These are phyloP conservation scores for Bombus sylvicola DNA, from an alignment of 1,140 invertebrate genomes.

Conservation along the genomic window DNA sequence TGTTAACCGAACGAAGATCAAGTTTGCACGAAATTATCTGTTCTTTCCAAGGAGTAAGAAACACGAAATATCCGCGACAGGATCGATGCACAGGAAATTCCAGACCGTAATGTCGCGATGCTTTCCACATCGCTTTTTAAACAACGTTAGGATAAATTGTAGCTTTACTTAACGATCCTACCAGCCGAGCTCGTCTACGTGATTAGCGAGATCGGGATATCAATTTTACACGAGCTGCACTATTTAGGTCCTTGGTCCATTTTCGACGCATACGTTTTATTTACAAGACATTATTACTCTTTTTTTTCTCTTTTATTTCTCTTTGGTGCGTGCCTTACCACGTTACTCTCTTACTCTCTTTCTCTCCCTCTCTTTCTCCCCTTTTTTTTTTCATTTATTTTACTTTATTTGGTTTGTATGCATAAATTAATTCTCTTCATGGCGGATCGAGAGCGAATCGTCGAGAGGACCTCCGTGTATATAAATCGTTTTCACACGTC, in stretches of 20 bases:
- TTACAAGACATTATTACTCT: slow-evolving; percentile 67
- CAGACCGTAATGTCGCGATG: background rate
- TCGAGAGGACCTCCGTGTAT: slow-evolving; percentile 37
- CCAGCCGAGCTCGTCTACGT: slow-evolving; percentile 52
- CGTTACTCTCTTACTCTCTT: background rate
- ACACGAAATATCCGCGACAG: background rate
- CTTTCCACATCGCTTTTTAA: background rate
- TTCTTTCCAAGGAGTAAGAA: too few relatives aligned
- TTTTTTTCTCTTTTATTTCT: background rate
- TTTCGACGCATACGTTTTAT: slow-evolving; percentile 77
- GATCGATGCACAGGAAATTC: slow-evolving; percentile 5
- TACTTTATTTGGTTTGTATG: slow-evolving; percentile 11
- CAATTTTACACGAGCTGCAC: slow-evolving; percentile 69
- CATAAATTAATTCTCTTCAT: slow-evolving; percentile 9
- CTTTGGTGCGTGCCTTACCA: slow-evolving; percentile 26
- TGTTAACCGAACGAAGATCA: background rate
- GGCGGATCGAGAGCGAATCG: slow-evolving; percentile 59
- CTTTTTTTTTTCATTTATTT: background rate
- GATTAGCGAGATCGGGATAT: slow-evolving; percentile 55
- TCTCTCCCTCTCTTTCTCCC: background rate
- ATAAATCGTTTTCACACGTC: slow-evolving; percentile 32
- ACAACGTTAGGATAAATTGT: slow-evolving; percentile 71
- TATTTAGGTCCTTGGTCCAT: slow-evolving; percentile 78
- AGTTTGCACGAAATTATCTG: background rate
- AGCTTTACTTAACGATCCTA: slow-evolving; percentile 69